A percentile compares a stretch with the other conserved stretches of the same genome.
These are phyloP conservation scores for Aptenodytes forsteri DNA, from an alignment of 2,113 vertebrate species.

Conservation along the genomic window DNA sequence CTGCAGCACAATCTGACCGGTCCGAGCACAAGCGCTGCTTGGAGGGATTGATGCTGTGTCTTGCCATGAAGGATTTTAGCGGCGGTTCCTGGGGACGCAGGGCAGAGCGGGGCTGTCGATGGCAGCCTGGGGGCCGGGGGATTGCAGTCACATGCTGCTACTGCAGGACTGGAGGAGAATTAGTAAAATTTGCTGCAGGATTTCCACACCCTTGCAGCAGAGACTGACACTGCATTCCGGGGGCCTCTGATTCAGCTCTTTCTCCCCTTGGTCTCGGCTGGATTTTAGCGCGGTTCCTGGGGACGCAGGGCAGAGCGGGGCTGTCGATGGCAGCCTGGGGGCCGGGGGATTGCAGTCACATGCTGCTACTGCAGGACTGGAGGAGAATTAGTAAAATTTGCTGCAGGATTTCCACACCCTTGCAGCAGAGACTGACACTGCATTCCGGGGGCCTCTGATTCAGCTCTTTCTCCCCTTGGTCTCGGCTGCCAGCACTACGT, in stretches of 20 bases:
- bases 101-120: neutral
- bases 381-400: slow-evolving; percentile 57
- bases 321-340: neutral
- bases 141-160: slow-evolving; percentile 35
- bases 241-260: slow-evolving; percentile 49
- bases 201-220: slow-evolving; percentile 45
- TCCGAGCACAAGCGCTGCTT: neutral
- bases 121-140: neutral
- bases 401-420: slow-evolving; percentile 46
- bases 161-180: slow-evolving; percentile 55
- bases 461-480: slow-evolving; percentile 36
- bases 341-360: slow-evolving; percentile 8
- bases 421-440: slow-evolving; percentile 19
- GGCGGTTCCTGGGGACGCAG: neutral
- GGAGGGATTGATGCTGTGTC: neutral
- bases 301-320: neutral
- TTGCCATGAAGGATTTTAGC: neutral
- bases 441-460: slow-evolving; percentile 19
- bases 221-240: neutral
- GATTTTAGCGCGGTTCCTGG: neutral
- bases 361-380: slow-evolving; percentile 41
- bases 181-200: slow-evolving; percentile 54
- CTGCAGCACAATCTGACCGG: neutral
- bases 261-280: slow-evolving; percentile 8
- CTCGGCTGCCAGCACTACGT: neutral